Conservation (phyloP, 2,888 invertebrate species). For the Idaea straminata region DNA sequence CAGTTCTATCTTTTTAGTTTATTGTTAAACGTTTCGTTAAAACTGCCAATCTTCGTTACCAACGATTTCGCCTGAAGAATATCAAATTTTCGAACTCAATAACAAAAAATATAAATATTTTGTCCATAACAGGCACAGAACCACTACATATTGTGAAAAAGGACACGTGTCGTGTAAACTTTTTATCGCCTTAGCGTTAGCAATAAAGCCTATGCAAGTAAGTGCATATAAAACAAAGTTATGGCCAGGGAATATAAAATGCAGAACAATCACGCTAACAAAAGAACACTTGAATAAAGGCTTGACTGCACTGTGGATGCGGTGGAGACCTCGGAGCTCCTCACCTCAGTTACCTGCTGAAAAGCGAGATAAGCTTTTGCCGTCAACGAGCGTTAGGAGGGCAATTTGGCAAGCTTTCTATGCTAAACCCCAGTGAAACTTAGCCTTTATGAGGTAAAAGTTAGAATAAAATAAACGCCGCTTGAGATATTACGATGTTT, state of each 20-base stretch:
- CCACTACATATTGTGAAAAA: slow-evolving; percentile 9
- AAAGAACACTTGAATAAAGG: slow-evolving; percentile 17
- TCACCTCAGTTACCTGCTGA: slow-evolving; percentile 21
- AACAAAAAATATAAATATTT: not conserved
- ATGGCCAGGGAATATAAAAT: slow-evolving; percentile 26
- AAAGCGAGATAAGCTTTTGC: slow-evolving; percentile 25
- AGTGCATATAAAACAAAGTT: slow-evolving; percentile 23
- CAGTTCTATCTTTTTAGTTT: slow-evolving; percentile 7
- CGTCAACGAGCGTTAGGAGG: slow-evolving; percentile 29
- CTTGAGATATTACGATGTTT: slow-evolving; percentile 2
- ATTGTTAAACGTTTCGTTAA: not conserved
- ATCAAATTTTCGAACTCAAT: not conserved
- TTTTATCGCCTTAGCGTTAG: slow-evolving; percentile 18
- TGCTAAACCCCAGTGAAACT: slow-evolving; percentile 17
- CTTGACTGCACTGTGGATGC: slow-evolving; percentile 5
- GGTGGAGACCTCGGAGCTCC: slow-evolving; percentile 7
- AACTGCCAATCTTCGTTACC: not conserved
- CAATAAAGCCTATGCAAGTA: slow-evolving; percentile 21
- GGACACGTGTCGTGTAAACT: slow-evolving; percentile 10
- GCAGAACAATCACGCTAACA: slow-evolving; percentile 29
- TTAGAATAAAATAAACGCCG: slow-evolving; percentile 2
- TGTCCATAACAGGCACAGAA: not conserved
- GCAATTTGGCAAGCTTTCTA: slow-evolving; percentile 30
- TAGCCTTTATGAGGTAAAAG: slow-evolving; percentile 20
- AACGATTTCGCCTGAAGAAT: not conserved